Evolutionary conservation across 2,113 vertebrate species (phyloP), one percentile per base, ranked within the genome.

Genomic region (Tinamus guttatus): DNA sequence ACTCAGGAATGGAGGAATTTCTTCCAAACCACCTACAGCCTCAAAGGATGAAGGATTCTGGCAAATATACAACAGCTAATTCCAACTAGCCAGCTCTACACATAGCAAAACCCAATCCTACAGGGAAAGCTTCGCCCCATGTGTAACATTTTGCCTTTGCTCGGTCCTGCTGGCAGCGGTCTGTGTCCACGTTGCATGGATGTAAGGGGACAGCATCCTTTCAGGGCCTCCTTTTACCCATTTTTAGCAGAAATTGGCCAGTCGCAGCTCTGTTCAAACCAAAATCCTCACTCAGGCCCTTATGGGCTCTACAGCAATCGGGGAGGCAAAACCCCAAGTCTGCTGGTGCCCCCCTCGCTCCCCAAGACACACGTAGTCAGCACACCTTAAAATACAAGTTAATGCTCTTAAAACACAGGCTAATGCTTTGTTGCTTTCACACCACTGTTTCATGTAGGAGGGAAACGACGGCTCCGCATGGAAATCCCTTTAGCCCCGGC

Each of bases 261-360:
- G 43, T 7, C 2, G 5, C 25, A 15, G 51, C 51, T 68, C 52
- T 4, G 11, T 21, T 32, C 22, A 40, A 60, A 84, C 10, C 59
- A 54, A 49, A 45, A 1, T 1, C 40, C 6, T 27, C 11, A n/a
- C 36, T 5, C 28, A 1, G 16, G n/a, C 28, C 0, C 8, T 1
- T 3, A 54, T 64, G 38, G 8, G 12, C 16, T 25, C 51, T 21
- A 10, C 5, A 8, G 16, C 43, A 30, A 58, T 40, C 4, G 1
- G 25, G 19, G 27, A 13, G 38, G 21, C 27, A 21, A 15, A 28
- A 5, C 1, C 21, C 11, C 41, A 18, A 32, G 25, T 32, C 30
- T 25, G 51, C 25, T 17, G 4, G 52, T 30, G 63, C 54, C 40
- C 70, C 54, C 63, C 45, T 34, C 21, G 13, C 67, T 15, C 11